Percentiles rank a stretch among this genome's conserved stretches.
Conservation (phyloP, 2,113 vertebrate species). For the Polypterus bichir region DNA sequence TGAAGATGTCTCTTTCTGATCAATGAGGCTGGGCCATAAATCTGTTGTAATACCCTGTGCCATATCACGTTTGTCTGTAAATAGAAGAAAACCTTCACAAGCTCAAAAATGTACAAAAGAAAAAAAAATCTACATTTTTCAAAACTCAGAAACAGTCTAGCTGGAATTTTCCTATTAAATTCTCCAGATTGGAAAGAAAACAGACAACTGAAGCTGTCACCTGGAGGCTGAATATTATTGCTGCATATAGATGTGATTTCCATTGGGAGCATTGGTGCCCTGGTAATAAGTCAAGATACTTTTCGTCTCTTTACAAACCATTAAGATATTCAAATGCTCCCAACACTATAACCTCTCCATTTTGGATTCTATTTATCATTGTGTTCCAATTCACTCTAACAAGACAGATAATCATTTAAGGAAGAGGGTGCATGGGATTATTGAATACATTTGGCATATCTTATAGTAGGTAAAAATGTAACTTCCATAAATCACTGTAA, state of each 20-base stretch:
- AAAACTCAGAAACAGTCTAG: too few species aligned
- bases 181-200: background rate
- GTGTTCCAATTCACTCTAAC: slow-evolving; percentile 4
- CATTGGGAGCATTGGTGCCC: background rate
- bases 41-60: too few species aligned
- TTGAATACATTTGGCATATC: too few species aligned
- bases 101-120: too few species aligned
- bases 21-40: too few species aligned
- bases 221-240: background rate
- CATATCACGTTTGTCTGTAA: too few species aligned
- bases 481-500: too few species aligned
- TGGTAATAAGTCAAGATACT: slow-evolving; percentile 1
- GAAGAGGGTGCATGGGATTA: background rate
- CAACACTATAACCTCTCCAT: background rate
- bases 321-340: slow-evolving; percentile 3
- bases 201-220: slow-evolving; percentile 1
- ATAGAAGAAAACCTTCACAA: too few species aligned
- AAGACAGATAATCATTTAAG: background rate
- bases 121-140: too few species aligned
- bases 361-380: slow-evolving; percentile 6
- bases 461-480: too few species aligned
- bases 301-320: slow-evolving; percentile 1
- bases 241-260: background rate
- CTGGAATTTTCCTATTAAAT: background rate
- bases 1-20: too few species aligned